Evolutionary conservation across 2,797 vertebrate genomes (phyloP).

Genomic region (Chiloscyllium punctatum): DNA sequence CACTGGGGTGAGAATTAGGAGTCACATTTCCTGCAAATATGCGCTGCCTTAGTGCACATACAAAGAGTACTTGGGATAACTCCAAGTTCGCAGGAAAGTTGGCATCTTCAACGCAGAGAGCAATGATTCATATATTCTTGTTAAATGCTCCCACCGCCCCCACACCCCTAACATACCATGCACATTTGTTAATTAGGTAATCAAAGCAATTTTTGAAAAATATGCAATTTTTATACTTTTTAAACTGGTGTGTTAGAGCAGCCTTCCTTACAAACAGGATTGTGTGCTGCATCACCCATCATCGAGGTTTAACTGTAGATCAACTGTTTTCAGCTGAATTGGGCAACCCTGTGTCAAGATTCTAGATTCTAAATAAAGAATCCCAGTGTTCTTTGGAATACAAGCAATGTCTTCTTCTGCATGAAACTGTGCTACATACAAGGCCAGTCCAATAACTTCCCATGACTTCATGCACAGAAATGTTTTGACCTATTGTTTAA

Average conservation of each 20-base stretch:
- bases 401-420: conserved; percentile 7
- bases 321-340: conserved; percentile 3
- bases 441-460: neutral
- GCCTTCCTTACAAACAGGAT: neutral
- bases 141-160: too few species aligned
- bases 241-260: neutral
- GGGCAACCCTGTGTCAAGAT: neutral
- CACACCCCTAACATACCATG: too few species aligned
- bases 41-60: neutral
- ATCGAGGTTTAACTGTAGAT: neutral
- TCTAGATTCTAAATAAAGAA: conserved; percentile 23
- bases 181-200: neutral
- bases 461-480: neutral
- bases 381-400: conserved; percentile 4
- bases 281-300: neutral
- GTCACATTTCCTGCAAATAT: neutral
- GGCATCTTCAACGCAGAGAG: neutral
- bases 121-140: neutral
- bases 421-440: conserved; percentile 18
- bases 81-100: neutral
- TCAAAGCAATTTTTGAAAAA: neutral
- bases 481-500: conserved; percentile 20
- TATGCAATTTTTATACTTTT: neutral
- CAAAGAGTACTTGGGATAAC: neutral
- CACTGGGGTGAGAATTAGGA: neutral